Evolutionary conservation across 2,888 invertebrate genomes (phyloP), one percentile per base, ranked within the genome.

Genomic region (Chironomus riparius): DNA sequence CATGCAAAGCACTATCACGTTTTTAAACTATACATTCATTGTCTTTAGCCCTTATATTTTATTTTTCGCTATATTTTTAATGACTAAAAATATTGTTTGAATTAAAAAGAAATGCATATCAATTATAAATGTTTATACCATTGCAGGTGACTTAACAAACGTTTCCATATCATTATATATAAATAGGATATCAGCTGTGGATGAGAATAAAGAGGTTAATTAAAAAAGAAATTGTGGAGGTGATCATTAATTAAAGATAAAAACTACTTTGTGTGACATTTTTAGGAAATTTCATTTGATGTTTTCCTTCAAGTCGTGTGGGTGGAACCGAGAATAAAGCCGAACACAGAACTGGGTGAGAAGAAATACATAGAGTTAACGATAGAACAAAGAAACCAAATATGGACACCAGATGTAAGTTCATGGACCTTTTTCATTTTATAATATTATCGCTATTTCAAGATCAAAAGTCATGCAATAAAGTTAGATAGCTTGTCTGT

Each of bases 231-330:
- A 15, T 48, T 15, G 2, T 76, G 4, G 13, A 47, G 15, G 12
- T 6, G 38, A 47, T 15, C 15, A 4, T 48, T 18, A 65, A 74
- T 72, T 72, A 18, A n/a, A n/a, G n/a, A n/a, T n/a, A n/a, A n/a
- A n/a, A n/a, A n/a, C n/a, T n/a, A n/a, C n/a, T 68, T 47, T 3
- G 24, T 38, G 76, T 77, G n/a, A 77, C 81, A 0, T 38, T 56
- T 81, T 73, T 81, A 88, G 88, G 88, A 89, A 83, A 88, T 89
- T 82, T 88, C 88, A 47, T 82, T 89, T 78, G 88, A 89, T 82
- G 87, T 88, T 77, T 88, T 88, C 81, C 85, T 89, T 77, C 87
- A 88, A 85, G 88, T 88, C n/a, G 87, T 88, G 80, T 89, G 88
- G 88, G 85, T 85, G 77, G 88, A 89, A 80, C 80, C 81, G 56